Evolutionary conservation across 2,888 invertebrate species (phyloP).

Genomic region (Hydraecia micacea): DNA sequence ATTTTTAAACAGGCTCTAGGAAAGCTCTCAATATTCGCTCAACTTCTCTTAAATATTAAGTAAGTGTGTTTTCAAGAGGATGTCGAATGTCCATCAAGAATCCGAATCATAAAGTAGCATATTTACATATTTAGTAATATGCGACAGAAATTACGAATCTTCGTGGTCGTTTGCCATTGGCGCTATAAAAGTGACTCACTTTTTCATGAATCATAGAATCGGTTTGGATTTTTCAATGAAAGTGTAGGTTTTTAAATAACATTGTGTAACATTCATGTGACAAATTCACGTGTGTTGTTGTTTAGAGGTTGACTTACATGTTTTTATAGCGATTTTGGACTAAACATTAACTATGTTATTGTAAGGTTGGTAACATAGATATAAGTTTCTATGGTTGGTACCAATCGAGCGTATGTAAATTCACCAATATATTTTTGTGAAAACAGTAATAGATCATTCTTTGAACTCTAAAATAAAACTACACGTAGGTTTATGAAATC

Average conservation of each 20-base stretch:
- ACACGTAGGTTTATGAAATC: neutral
- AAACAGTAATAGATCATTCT: neutral
- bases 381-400: too few species aligned
- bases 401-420: neutral
- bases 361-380: neutral
- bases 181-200: neutral
- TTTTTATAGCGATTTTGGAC: neutral
- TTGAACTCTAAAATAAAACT: neutral
- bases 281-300: neutral
- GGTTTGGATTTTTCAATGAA: neutral
- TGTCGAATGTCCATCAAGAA: too few species aligned
- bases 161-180: neutral
- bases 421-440: neutral
- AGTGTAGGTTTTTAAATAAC: neutral
- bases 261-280: constrained; percentile 3
- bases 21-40: neutral
- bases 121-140: neutral
- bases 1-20: neutral
- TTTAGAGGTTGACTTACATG: neutral
- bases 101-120: neutral
- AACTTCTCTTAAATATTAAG: neutral
- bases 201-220: constrained; percentile 1
- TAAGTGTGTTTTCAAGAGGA: neutral
- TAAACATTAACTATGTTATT: neutral
- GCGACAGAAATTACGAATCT: neutral